Evolutionary conservation across 2,888 invertebrate genomes (phyloP), one percentile per base, ranked within the genome.

Genomic region (Eupithecia exiguata): DNA sequence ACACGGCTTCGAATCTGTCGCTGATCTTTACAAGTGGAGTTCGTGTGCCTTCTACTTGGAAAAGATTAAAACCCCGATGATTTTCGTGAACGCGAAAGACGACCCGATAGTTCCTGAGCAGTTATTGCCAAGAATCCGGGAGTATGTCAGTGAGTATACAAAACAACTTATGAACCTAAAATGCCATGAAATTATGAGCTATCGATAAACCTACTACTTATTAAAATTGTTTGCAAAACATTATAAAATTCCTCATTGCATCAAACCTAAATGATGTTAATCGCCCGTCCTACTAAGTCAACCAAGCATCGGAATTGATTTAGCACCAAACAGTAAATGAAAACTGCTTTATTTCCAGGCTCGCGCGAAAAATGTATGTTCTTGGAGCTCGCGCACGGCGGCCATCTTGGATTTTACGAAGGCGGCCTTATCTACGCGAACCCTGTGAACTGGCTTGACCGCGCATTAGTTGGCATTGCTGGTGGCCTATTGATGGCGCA

Each of bases 371-470:
- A 96, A 82, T 94, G 95, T 5, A 95, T 98, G 82, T 98, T 97
- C 86, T 92, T 98, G 72, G 97, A 98, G 88, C 92, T 98, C 36
- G 96, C 97, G 14, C 98, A 99, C 88, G 99, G 99, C 16, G 99
- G 99, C 5, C 99, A 99, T 91, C 95, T 99, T 79, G 99, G 99
- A 30, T 99, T 98, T 92, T 98, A 98, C 89, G 99, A 99, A 92
- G 98, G 98, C 14, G 98, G 98, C 25, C 91, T 97, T 38, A 87
- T 98, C 1, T 97, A 97, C 89, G 98, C 99, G 0, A 97, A 98
- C 87, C 97, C 97, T 0, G 97, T 98, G 74, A 98, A 98, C 75
- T 99, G 99, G 99, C 92, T 99, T 76, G 99, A 99, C 92, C 96
- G 98, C 65, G 96, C 98, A 0, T 93, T 98, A n/a, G 97, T 98